phyloP scores from a whole-genome alignment of 2,888 invertebrate genomes.

The Ommatoiulus sabulosus region DNA sequence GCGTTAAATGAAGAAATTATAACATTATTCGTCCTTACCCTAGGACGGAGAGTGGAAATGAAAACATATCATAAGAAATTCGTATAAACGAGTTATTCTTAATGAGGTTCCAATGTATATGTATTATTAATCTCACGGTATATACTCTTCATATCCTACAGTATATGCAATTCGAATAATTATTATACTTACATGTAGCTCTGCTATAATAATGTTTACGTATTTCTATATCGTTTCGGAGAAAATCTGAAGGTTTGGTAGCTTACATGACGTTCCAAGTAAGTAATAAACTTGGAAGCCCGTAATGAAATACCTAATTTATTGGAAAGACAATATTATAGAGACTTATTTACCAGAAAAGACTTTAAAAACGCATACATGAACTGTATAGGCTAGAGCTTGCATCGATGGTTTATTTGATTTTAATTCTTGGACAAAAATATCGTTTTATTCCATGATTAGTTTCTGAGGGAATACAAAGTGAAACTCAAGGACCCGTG shows the following conservation, averaged over 20 bases:
- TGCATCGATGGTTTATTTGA: constrained; percentile 15
- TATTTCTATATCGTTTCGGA: not conserved
- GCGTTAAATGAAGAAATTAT: too few species aligned
- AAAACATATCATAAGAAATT: too few species aligned
- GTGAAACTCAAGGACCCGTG: not conserved
- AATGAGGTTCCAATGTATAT: too few species aligned
- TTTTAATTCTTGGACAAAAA: constrained; percentile 5
- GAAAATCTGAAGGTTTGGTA: too few species aligned
- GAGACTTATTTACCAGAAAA: not conserved
- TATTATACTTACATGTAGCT: not conserved
- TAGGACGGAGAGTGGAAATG: too few species aligned
- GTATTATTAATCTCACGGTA: too few species aligned
- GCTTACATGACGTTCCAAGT: not conserved
- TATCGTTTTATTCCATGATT: not conserved
- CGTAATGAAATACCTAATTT: not conserved
- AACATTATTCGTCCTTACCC: too few species aligned
- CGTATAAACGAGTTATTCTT: too few species aligned
- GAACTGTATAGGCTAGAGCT: not conserved
- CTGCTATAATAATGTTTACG: not conserved
- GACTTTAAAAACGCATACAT: not conserved
- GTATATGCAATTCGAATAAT: too few species aligned
- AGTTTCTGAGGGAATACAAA: not conserved
- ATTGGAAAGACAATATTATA: not conserved
- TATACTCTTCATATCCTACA: too few species aligned
- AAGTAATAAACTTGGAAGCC: not conserved